phyloP scores from a whole-genome alignment of 2,888 invertebrate genomes.

The Caradrina kadenii region DNA sequence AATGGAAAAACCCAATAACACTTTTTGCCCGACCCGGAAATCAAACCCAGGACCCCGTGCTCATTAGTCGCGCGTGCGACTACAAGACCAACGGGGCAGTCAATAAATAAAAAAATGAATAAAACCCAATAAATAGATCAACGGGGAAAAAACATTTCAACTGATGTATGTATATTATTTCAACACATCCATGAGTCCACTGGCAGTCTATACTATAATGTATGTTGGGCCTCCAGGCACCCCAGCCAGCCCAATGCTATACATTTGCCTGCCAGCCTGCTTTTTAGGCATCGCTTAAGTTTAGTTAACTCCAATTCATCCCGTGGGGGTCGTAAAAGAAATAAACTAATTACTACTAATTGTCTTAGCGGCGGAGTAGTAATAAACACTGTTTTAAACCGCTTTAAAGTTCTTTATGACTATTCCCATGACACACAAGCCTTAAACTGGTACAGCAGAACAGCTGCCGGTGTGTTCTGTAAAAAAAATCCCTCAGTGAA shows the following conservation, averaged over 20 bases:
- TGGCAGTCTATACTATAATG: no score
- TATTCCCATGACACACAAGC: constrained; percentile 13
- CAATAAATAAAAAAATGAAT: no score
- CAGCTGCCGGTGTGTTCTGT: not conserved
- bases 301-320: constrained; percentile 17
- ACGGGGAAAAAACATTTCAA: no score
- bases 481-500: no score
- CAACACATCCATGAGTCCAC: no score
- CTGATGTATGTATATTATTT: no score
- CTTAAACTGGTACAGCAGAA: not conserved
- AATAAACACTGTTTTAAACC: constrained; percentile 58
- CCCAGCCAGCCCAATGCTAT: not conserved
- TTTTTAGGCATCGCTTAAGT: constrained; percentile 3
- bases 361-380: constrained; percentile 33
- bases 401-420: constrained; percentile 46
- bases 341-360: constrained; percentile 52
- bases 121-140: no score
- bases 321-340: constrained; percentile 36
- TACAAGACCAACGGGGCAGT: no score
- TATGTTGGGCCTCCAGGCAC: not conserved
- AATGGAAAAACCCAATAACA: no score
- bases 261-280: not conserved
- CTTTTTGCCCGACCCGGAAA: no score
- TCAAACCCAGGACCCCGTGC: no score
- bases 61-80: no score